phyloP scores from a whole-genome alignment of 2,888 invertebrate genomes.

The Galeruca laticollis region DNA sequence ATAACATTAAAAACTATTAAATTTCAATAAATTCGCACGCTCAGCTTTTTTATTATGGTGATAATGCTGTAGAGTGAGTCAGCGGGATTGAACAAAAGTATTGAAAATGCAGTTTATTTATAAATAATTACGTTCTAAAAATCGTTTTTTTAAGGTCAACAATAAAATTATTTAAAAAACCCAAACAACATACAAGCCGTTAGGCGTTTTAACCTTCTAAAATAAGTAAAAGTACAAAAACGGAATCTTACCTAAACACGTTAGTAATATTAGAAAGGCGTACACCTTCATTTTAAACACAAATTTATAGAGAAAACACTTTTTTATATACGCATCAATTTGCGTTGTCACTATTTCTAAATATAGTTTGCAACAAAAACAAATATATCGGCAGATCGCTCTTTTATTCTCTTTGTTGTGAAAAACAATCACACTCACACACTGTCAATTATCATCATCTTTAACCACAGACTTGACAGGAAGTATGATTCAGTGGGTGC shows the following conservation, averaged over 20 bases:
- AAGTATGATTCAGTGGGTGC: not conserved
- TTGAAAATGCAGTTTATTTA: not conserved
- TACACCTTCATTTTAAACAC: conserved; percentile 50
- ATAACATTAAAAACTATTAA: not conserved
- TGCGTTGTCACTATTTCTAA: conserved; percentile 14
- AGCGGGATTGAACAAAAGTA: not conserved
- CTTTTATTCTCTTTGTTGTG: not conserved
- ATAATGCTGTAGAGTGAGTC: not conserved
- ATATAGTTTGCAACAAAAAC: not conserved
- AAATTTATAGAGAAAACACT: conserved; percentile 1
- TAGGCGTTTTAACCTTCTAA: not conserved
- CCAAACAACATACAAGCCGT: not conserved
- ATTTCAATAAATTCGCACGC: not conserved
- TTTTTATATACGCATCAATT: not conserved
- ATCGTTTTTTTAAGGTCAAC: not conserved
- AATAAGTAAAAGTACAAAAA: not conserved
- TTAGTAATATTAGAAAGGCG: conserved; percentile 45
- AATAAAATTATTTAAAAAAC: not conserved
- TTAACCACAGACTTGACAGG: not conserved
- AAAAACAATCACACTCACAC: not conserved
- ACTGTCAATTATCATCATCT: not conserved
- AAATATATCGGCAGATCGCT: not conserved
- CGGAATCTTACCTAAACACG: conserved; percentile 48
- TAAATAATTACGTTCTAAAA: not conserved
- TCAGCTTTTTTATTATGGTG: not conserved